A percentile compares a stretch with the other conserved stretches of the same genome.
phyloP scores from a whole-genome alignment of 2,797 vertebrate genomes.

The Hippopotamyrus pictus region DNA sequence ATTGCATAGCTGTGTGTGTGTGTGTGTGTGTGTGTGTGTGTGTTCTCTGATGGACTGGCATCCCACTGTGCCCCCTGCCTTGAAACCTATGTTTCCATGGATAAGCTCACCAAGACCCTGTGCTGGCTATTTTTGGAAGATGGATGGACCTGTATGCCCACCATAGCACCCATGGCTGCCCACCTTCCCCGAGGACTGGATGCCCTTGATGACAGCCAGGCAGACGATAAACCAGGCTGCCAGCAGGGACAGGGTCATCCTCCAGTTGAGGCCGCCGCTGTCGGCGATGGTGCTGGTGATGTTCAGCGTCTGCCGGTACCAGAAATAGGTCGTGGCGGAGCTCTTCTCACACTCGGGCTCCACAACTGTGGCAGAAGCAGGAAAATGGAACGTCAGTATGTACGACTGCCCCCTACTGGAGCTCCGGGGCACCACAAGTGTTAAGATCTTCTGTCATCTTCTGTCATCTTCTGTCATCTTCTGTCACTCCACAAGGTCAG shows the following conservation, averaged over 20 bases:
- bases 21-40: background rate
- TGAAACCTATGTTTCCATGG: background rate
- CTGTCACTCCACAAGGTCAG: background rate
- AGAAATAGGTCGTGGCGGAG: slow-evolving; percentile 91
- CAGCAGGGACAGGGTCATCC: slow-evolving; percentile 84
- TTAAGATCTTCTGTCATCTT: background rate
- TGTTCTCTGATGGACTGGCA: background rate
- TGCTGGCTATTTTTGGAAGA: background rate
- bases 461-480: background rate
- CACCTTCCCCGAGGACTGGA: slow-evolving; percentile 92
- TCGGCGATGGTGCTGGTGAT: slow-evolving; percentile 85
- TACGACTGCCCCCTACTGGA: background rate
- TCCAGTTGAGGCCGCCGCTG: slow-evolving; percentile 81
- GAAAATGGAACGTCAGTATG: background rate
- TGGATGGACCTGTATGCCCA: background rate
- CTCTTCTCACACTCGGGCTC: slow-evolving; percentile 87
- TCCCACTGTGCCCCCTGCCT: background rate
- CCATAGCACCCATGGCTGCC: background rate
- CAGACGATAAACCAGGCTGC: slow-evolving; percentile 85
- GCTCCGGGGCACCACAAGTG: background rate
- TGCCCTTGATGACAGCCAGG: slow-evolving; percentile 84
- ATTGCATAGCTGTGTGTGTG: background rate
- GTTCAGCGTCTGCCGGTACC: slow-evolving; percentile 87
- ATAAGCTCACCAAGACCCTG: background rate
- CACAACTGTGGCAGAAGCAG: slow-evolving; percentile 63